Percentiles rank a stretch among this genome's conserved stretches.
Evolutionary conservation across 2,888 invertebrate genomes (phyloP).

Genomic region (Zelleria hepariella): DNA sequence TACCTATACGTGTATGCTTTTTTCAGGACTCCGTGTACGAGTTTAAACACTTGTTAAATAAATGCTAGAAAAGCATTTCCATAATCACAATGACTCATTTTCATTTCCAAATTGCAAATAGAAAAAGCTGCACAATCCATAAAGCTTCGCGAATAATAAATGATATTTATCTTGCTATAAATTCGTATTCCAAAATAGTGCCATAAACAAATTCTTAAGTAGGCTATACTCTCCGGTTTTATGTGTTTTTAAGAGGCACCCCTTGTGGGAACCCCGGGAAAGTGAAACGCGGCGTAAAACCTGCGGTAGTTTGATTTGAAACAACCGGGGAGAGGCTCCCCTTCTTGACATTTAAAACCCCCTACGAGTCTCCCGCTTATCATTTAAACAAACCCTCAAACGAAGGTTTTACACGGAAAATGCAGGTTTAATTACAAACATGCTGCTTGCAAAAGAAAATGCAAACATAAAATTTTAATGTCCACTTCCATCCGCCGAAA

Average conservation of each 20-base stretch:
- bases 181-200: constrained; percentile 35
- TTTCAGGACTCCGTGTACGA: too few relatives aligned
- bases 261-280: constrained; percentile 47
- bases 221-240: constrained; percentile 55
- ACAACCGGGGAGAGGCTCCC: constrained; percentile 25
- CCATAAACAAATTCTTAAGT: constrained; percentile 72
- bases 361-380: constrained; percentile 8
- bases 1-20: too few relatives aligned
- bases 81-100: too few relatives aligned
- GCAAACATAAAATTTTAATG: background rate
- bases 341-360: constrained; percentile 7
- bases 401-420: background rate
- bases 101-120: background rate
- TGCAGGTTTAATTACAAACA: background rate
- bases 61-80: too few relatives aligned
- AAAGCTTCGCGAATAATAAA: background rate
- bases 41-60: too few relatives aligned
- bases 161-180: background rate
- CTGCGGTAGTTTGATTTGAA: constrained; percentile 43
- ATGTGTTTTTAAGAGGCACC: constrained; percentile 62
- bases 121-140: background rate
- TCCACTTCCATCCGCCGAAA: constrained; percentile 33
- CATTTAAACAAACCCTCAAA: background rate
- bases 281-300: constrained; percentile 64
- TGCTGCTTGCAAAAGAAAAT: background rate